These are phyloP conservation scores for Caenorhabditis latens DNA, from an alignment of 1,140 invertebrate genomes.

Conservation along the genomic window DNA sequence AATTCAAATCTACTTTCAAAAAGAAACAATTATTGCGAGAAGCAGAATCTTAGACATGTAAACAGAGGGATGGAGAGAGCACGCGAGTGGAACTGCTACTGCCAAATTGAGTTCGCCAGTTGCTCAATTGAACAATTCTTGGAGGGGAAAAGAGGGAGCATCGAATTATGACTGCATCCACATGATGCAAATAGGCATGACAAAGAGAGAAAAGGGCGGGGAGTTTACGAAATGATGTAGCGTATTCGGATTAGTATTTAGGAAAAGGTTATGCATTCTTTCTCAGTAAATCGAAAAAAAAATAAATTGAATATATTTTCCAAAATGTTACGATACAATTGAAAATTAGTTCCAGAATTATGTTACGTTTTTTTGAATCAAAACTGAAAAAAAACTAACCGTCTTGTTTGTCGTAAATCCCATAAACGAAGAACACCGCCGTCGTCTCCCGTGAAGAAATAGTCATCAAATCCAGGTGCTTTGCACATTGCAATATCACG, in stretches of 20 bases:
- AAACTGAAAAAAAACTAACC: not conserved
- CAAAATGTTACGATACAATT: no score
- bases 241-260: no score
- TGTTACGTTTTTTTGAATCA: not conserved
- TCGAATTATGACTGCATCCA: conserved; percentile 20
- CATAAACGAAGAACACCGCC: conserved; percentile 50
- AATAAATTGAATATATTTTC: no score
- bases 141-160: not conserved
- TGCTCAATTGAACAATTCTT: not conserved
- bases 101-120: not conserved
- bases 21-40: no score
- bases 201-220: not conserved
- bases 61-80: not conserved
- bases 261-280: no score
- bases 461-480: not conserved
- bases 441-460: conserved; percentile 54
- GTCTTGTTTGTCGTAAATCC: conserved; percentile 35
- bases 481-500: conserved; percentile 27
- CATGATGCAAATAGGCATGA: not conserved
- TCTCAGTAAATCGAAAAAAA: no score
- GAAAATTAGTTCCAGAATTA: not conserved
- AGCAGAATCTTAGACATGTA: no score
- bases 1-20: not conserved
- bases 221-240: not conserved
- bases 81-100: not conserved